phyloP scores from a whole-genome alignment of 2,888 invertebrate genomes.

The Polyommatus icarus region DNA sequence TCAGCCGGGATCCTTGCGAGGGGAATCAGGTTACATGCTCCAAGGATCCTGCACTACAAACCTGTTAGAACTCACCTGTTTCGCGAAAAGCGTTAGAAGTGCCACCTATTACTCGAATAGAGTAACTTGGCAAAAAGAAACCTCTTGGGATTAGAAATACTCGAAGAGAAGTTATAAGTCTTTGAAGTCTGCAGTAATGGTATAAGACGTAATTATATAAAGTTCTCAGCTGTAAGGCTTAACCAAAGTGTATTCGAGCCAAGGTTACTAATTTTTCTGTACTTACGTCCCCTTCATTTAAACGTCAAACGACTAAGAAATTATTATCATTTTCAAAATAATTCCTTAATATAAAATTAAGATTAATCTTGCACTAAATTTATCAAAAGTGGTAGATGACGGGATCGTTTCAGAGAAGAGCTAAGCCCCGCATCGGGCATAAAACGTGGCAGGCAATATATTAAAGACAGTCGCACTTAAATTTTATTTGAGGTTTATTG shows the following conservation, averaged over 20 bases:
- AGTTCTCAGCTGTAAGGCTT: too few species aligned
- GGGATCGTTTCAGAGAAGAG: neutral
- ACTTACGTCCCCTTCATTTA: too few species aligned
- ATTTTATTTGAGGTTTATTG: constrained; percentile 24
- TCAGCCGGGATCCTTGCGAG: constrained; percentile 6
- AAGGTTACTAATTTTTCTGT: too few species aligned
- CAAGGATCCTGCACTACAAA: constrained; percentile 4
- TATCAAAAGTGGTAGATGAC: neutral
- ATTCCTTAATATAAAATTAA: neutral
- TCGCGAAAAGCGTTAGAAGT: neutral
- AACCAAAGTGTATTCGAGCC: too few species aligned
- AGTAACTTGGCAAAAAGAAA: too few species aligned
- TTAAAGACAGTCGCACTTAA: constrained; percentile 26
- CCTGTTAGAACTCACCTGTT: neutral
- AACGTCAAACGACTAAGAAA: neutral
- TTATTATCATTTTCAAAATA: neutral
- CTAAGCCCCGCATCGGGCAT: neutral
- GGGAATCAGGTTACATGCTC: neutral
- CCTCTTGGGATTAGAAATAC: too few species aligned
- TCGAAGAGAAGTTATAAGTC: too few species aligned
- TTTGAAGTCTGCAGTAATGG: too few species aligned
- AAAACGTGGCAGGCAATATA: neutral
- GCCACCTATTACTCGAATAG: too few species aligned
- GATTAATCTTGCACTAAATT: neutral
- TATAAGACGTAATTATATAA: too few species aligned